Conservation (phyloP, 1,140 invertebrate genomes). For the Achatina immaculata region DNA sequence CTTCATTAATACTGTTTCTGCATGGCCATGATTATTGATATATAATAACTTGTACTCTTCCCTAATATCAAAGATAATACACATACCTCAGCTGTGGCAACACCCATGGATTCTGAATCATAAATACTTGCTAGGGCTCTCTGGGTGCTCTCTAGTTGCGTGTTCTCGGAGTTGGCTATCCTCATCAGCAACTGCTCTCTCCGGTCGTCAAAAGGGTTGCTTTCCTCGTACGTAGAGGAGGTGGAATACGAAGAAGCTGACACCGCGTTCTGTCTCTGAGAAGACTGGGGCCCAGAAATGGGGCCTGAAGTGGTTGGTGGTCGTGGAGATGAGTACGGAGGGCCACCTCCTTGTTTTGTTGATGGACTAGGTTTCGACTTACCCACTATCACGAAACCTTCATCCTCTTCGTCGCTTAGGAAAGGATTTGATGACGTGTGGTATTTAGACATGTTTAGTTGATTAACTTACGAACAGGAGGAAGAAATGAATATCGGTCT, state of each 20-base stretch:
- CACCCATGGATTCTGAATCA: constrained; percentile 89
- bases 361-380: neutral
- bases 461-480: neutral
- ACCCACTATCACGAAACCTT: constrained; percentile 24
- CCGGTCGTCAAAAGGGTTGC: constrained; percentile 40
- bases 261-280: neutral
- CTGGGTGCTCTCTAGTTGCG: constrained; percentile 82
- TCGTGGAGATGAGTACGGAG: no score
- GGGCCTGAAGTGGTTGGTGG: neutral
- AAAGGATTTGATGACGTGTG: constrained; percentile 53
- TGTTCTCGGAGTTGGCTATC: constrained; percentile 55
- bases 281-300: neutral
- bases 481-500: neutral
- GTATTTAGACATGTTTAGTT: constrained; percentile 32
- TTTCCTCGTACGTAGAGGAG: neutral
- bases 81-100: constrained; percentile 83
- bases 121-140: constrained; percentile 86
- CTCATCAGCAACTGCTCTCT: constrained; percentile 47
- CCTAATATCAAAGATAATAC: neutral
- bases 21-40: no score
- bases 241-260: neutral
- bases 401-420: constrained; percentile 51
- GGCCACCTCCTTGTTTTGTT: no score
- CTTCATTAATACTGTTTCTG: no score
- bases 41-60: no score